phyloP scores from a whole-genome alignment of 2,888 invertebrate species.

The Lobophora halterata region DNA sequence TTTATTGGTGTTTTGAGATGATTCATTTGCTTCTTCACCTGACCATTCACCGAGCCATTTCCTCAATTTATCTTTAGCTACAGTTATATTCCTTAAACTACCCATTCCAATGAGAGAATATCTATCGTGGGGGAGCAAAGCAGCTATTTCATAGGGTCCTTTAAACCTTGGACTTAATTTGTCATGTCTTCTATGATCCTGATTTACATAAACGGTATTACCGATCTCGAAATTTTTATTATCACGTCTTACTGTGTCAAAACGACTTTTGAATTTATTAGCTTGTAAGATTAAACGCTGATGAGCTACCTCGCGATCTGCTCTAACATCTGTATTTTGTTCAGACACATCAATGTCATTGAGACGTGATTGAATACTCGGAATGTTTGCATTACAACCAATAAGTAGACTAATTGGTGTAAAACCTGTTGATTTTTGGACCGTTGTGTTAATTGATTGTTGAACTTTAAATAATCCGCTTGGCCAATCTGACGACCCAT shows the following conservation, averaged over 20 bases:
- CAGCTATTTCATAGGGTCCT: slow-evolving; percentile 21
- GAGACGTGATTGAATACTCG: neutral
- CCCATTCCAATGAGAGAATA: slow-evolving; percentile 9
- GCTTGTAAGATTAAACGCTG: neutral
- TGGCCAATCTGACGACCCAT: slow-evolving; percentile 29
- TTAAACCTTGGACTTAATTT: slow-evolving; percentile 17
- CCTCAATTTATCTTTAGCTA: slow-evolving; percentile 19
- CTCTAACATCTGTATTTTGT: neutral
- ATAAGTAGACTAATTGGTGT: slow-evolving; percentile 2
- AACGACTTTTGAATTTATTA: neutral
- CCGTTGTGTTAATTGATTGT: slow-evolving; percentile 32
- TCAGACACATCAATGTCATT: neutral
- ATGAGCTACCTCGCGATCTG: neutral
- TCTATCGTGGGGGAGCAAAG: slow-evolving; percentile 10
- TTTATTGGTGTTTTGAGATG: too few relatives aligned
- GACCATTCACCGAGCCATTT: slow-evolving; percentile 21
- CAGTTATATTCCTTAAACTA: slow-evolving; percentile 12
- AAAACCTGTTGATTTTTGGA: slow-evolving; percentile 8
- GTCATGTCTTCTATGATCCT: slow-evolving; percentile 6
- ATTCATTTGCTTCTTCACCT: too few relatives aligned
- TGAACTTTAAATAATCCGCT: slow-evolving; percentile 30
- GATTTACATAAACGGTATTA: slow-evolving; percentile 5
- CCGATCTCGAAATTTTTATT: slow-evolving; percentile 1
- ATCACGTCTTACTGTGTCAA: neutral
- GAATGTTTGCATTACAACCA: slow-evolving; percentile 3